Evolutionary conservation across 64 coral and sea anemone species (phyloP).

Genomic region (Trachythela sp.): DNA sequence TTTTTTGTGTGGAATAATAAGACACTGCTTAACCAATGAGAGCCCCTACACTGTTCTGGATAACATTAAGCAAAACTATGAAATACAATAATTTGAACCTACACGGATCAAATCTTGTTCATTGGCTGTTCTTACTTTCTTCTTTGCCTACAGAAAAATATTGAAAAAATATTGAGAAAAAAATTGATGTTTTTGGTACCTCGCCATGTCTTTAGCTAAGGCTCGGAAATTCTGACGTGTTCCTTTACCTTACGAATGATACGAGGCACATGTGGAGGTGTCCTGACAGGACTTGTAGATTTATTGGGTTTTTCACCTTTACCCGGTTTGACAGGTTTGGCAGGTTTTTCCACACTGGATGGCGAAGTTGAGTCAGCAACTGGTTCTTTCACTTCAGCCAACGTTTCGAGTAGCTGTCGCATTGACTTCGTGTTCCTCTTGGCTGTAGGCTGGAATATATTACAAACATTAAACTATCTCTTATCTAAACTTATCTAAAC

Average conservation of each 20-base stretch:
- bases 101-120: conserved; percentile 1
- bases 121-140: background rate
- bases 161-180: background rate
- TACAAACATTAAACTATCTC: background rate
- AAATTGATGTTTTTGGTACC: too few relatives aligned
- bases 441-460: background rate
- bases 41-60: too few relatives aligned
- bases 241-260: conserved; percentile 7
- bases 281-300: background rate
- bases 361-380: background rate
- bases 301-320: too few relatives aligned
- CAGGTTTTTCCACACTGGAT: background rate
- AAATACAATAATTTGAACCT: background rate
- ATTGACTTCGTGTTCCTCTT: background rate
- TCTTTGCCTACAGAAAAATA: background rate
- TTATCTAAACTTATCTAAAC: too few relatives aligned
- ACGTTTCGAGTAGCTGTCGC: background rate
- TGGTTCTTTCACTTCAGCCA: background rate
- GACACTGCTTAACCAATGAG: too few relatives aligned
- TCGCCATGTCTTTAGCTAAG: too few relatives aligned
- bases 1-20: too few relatives aligned
- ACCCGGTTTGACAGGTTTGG: background rate
- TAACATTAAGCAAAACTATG: too few relatives aligned
- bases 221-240: too few relatives aligned
- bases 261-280: background rate